Percentiles rank a stretch among this genome's conserved stretches.
phyloP scores from a whole-genome alignment of 2,888 invertebrate species.

The Pristionchus maxplancki region DNA sequence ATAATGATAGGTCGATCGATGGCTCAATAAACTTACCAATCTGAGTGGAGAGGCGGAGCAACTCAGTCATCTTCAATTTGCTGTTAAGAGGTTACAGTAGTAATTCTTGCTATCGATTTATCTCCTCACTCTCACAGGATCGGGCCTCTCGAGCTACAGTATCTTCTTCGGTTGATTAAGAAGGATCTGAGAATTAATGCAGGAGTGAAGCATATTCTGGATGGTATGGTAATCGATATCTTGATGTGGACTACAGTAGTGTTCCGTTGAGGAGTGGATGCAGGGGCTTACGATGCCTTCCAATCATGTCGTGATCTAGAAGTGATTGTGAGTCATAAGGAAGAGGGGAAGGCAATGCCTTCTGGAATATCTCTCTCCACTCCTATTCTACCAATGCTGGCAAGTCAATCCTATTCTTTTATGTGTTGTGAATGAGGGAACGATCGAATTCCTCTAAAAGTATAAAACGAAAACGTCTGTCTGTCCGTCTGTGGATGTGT shows the following conservation, averaged over 20 bases:
- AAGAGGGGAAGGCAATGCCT: conserved; percentile 77
- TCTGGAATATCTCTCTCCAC: conserved; percentile 87
- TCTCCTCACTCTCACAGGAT: not conserved
- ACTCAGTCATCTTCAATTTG: conserved; percentile 85
- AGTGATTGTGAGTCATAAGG: conserved; percentile 54
- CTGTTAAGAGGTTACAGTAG: conserved; percentile 84
- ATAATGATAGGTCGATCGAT: conserved; percentile 81
- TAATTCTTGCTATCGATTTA: not conserved
- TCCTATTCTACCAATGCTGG: conserved; percentile 92
- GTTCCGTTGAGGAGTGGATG: conserved; percentile 84
- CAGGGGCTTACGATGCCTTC: conserved; percentile 90
- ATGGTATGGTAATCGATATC: conserved; percentile 52
- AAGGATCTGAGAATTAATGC: conserved; percentile 90
- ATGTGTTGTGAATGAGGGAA: no score
- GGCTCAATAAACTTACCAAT: conserved; percentile 85
- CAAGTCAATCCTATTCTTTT: conserved; percentile 74
- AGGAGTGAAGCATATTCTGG: conserved; percentile 90
- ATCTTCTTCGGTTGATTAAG: conserved; percentile 89
- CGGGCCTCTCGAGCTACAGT: conserved; percentile 89
- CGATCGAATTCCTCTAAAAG: no score
- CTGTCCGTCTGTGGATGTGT: no score
- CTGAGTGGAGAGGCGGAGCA: conserved; percentile 92
- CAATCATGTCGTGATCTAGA: conserved; percentile 77
- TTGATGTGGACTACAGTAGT: conserved; percentile 79
- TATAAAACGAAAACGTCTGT: no score